Evolutionary conservation across 2,113 vertebrate species (phyloP).

Genomic region (Caranx melampygus): DNA sequence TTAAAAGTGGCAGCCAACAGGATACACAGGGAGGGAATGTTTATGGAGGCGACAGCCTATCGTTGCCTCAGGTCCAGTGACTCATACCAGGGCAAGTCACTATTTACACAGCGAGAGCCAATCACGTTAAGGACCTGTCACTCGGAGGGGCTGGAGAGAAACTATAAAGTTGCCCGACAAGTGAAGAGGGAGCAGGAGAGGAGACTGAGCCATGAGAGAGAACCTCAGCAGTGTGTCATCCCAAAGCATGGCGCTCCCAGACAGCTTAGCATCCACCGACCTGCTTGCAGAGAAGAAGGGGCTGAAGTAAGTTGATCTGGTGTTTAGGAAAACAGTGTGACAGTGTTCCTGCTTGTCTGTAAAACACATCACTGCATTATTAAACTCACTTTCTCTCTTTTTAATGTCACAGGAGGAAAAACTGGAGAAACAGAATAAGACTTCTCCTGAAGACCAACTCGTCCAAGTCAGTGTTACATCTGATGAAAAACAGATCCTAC

Average conservation of each 20-base stretch:
- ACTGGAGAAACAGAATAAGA: conserved; percentile 75
- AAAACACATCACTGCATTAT: background rate
- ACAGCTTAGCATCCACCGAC: conserved; percentile 47
- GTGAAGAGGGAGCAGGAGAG: conserved; percentile 53
- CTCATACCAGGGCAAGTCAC: conserved; percentile 33
- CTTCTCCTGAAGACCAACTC: conserved; percentile 69
- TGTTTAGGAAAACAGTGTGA: background rate
- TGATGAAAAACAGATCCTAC: conserved; percentile 44
- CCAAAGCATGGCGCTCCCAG: conserved; percentile 53
- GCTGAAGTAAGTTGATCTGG: conserved; percentile 60
- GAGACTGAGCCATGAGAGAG: conserved; percentile 64
- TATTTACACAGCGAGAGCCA: conserved; percentile 68
- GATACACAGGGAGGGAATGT: conserved; percentile 43
- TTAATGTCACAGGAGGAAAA: conserved; percentile 65
- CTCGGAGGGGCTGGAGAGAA: conserved; percentile 7
- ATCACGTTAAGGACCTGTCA: conserved; percentile 37
- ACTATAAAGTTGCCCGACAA: conserved; percentile 72
- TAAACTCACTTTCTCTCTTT: background rate
- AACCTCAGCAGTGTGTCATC: background rate
- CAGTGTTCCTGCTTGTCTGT: background rate
- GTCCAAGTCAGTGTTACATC: conserved; percentile 17
- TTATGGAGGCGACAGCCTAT: conserved; percentile 52
- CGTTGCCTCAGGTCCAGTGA: conserved; percentile 30
- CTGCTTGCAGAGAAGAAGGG: conserved; percentile 45
- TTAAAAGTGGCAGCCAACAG: conserved; percentile 55